Base-by-base conservation (phyloP, 2,113 vertebrate genomes). In the Hyperopisus bebe region DNA sequence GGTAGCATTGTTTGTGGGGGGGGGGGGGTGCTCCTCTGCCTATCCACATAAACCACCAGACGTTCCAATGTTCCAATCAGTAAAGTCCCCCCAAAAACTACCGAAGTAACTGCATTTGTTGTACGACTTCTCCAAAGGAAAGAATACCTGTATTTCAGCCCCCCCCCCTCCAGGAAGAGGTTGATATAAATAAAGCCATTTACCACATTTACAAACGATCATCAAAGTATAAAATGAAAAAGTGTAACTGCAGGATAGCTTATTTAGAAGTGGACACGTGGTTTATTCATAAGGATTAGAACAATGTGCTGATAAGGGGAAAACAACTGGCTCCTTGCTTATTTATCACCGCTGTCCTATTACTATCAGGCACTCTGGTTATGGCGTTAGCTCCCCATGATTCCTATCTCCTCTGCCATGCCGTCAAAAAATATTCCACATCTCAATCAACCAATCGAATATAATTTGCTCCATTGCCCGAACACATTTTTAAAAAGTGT, bases 1-100 rank as follows among this genome's bases (percentile, higher is more conserved):
- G 44, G 66, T 90, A 91, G 91, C 84, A 92, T 92, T 92, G 24
- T 42, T 88, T 21, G 35, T 89, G 88, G 90, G 92, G 90, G 27
- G 31, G 90, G 90, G 17, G 89, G 90, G 92, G 90, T 66, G 88
- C 89, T 66, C 10, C 27, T 39, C 74, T 35, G 46, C 39, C 46
- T 2, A 1, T 90, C 90, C 74, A 24, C 58, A 89, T 42, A 53
- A 83, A 94, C 90, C 91, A 93, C 91, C 91, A 90, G 91, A 84
- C 89, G 92, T 92, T 93, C 90, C 83, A 53, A 84, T 90, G 92
- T 92, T 93, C 90, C 83, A 53, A 90, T 87, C 51, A 31, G 89
- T 88, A 90, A 91, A 92, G 92, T 92, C 92, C 91, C 92, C 91
- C 7, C 92, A 93, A 80, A 89, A 48, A 89, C 47, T 47, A 89